Evolutionary conservation across 2,797 vertebrate species (phyloP).

Genomic region (Poeciliopsis gracilis): DNA sequence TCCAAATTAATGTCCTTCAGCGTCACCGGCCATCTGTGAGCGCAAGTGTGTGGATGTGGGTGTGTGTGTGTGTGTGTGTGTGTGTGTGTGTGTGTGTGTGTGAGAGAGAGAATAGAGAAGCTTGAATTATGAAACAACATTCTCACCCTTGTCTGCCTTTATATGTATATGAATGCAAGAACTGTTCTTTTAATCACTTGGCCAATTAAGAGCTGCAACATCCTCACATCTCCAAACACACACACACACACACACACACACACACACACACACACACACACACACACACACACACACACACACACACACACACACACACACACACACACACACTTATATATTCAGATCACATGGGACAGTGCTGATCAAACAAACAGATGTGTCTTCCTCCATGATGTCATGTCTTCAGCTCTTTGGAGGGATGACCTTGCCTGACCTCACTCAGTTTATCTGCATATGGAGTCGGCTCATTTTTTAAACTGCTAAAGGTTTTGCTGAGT

Average conservation of each 20-base stretch:
- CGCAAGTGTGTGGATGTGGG: slow-evolving; percentile 18
- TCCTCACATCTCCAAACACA: slow-evolving; percentile 7
- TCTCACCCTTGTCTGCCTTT: slow-evolving; percentile 5
- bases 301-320: neutral
- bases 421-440: slow-evolving; percentile 58
- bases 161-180: slow-evolving; percentile 11
- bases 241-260: slow-evolving; percentile 2
- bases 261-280: slow-evolving; percentile 1
- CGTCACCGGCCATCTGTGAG: slow-evolving; percentile 49
- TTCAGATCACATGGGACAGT: slow-evolving; percentile 52
- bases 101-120: neutral
- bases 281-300: neutral
- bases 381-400: slow-evolving; percentile 67
- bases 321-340: slow-evolving; percentile 3
- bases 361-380: slow-evolving; percentile 72
- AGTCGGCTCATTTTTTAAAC: neutral
- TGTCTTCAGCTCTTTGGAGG: slow-evolving; percentile 17
- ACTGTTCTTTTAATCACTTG: slow-evolving; percentile 37
- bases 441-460: slow-evolving; percentile 2
- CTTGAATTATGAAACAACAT: slow-evolving; percentile 19
- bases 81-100: neutral
- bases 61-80: neutral
- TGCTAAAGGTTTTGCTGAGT: neutral
- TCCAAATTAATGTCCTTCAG: slow-evolving; percentile 61
- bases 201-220: slow-evolving; percentile 51